Base-by-base conservation (phyloP, 1,140 invertebrate genomes). In the Lepidurus packardi region DNA sequence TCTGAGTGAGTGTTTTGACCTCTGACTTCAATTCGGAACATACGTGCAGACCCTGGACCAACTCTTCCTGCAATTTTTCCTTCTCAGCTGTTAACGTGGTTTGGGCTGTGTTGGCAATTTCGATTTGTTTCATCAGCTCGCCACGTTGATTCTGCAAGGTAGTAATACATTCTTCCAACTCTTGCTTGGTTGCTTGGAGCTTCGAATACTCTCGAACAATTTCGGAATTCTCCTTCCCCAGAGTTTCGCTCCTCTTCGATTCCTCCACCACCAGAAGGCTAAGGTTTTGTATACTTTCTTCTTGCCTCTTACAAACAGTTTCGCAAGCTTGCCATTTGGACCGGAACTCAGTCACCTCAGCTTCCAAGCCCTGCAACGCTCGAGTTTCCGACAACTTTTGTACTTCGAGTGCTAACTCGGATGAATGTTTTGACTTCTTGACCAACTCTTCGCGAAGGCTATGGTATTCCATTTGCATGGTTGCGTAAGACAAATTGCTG, bases 31-130 rank as follows among this genome's bases (percentile, higher is more conserved):
- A 45, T 34, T 44, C 42, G 5, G n/a, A 9, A 42, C 21, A 11
- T 65, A 47, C 45, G 0, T 41, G 44, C 65, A 47, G 10, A 25
- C 53, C 34, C n/a, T 77, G 76, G 34, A 41, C 45, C 21, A 77
- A 34, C 34, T 77, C 76, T 8, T 77, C 43, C 16, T 53, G 3
- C 43, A 77, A 77, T 41, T 53, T 77, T 24, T 53, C 44, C 34
- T 45, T 43, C 34, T 77, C 76, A 7, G 65, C 43, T 65, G 16
- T 5, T 47, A 77, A 45, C 9, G 53, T 16, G 16, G 13, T 65
- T 11, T 16, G 16, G 53, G 53, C 53, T 21, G 16, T 21, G 53
- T 16, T 7, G 1, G 21, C 9, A 3, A 21, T 21, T 9, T 21
- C 53, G 10, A 65, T 13, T 9, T 21, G 53, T 21, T 65, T 9